Percentiles rank a stretch among this genome's conserved stretches.
Evolutionary conservation across 2,797 vertebrate species (phyloP).

Genomic region (Anniella stebbinsi): DNA sequence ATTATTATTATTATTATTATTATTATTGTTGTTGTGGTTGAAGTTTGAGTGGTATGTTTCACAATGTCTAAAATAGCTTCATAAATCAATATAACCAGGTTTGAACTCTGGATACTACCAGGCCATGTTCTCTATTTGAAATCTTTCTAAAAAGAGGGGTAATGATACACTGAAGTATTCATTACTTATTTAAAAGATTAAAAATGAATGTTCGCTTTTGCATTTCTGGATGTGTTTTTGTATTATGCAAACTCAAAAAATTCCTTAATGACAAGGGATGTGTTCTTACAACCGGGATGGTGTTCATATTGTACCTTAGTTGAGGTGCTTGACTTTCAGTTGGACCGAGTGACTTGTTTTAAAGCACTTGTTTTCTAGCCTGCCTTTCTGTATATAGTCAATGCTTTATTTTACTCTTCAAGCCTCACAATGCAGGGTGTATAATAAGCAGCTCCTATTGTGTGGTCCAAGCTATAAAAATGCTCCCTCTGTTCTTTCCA

Average conservation of each 20-base stretch:
- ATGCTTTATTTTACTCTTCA: slow-evolving; percentile 73
- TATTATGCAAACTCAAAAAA: background rate
- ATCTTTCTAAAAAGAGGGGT: background rate
- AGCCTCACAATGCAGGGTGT: slow-evolving; percentile 77
- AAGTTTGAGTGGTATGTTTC: background rate
- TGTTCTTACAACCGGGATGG: slow-evolving; percentile 15
- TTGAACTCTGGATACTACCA: background rate
- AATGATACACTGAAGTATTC: background rate
- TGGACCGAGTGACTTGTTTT: slow-evolving; percentile 1
- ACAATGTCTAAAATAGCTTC: background rate
- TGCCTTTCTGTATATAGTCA: slow-evolving; percentile 65
- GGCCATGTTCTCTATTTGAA: background rate
- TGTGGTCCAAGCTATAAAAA: slow-evolving; percentile 95
- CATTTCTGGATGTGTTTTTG: background rate
- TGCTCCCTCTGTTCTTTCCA: slow-evolving; percentile 90
- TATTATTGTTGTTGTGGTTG: too few species aligned
- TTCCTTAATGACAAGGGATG: slow-evolving; percentile 20
- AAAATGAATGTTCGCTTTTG: background rate
- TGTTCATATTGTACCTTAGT: slow-evolving; percentile 59
- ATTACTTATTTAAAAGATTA: background rate
- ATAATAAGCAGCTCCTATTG: slow-evolving; percentile 92
- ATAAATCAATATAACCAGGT: background rate
- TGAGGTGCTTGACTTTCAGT: slow-evolving; percentile 61
- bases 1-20: background rate
- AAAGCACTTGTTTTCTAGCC: background rate